phyloP scores from a whole-genome alignment of 2,888 invertebrate species.

The Acholoe squamosa region DNA sequence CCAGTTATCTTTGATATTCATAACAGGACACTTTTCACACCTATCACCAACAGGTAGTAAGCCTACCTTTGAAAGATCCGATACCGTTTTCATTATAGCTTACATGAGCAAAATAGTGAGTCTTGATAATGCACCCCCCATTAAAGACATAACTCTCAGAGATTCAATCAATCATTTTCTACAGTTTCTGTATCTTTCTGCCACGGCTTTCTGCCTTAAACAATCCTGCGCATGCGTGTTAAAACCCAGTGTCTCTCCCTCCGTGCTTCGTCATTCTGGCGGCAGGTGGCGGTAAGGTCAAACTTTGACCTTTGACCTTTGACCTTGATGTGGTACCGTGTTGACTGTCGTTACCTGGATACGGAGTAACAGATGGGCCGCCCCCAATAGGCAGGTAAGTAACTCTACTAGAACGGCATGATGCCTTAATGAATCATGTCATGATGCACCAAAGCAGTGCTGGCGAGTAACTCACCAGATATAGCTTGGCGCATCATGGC shows the following conservation, averaged over 20 bases:
- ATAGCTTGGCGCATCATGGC: too few relatives aligned
- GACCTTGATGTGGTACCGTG: conserved; percentile 1
- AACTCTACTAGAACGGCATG: too few relatives aligned
- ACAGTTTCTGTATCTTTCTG: not conserved
- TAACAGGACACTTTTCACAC: too few relatives aligned
- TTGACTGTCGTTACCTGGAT: conserved; percentile 36
- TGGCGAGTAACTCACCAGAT: too few relatives aligned
- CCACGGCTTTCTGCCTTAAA: too few relatives aligned
- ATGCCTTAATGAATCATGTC: too few relatives aligned
- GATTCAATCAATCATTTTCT: not conserved
- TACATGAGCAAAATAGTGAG: too few relatives aligned
- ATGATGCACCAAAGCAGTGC: not conserved
- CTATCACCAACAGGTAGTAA: too few relatives aligned
- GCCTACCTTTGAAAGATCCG: too few relatives aligned
- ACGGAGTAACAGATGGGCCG: conserved; percentile 41
- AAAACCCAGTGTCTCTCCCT: not conserved
- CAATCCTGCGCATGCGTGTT: not conserved
- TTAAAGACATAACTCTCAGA: not conserved
- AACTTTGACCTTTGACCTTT: conserved; percentile 37
- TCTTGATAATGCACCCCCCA: not conserved
- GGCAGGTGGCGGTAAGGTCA: conserved; percentile 39
- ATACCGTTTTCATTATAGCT: too few relatives aligned
- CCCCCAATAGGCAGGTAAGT: not conserved
- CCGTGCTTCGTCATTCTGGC: not conserved
- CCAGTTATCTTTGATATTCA: too few relatives aligned